Conservation (phyloP, 2,797 vertebrate species). For the Arremon aurantiirostris region DNA sequence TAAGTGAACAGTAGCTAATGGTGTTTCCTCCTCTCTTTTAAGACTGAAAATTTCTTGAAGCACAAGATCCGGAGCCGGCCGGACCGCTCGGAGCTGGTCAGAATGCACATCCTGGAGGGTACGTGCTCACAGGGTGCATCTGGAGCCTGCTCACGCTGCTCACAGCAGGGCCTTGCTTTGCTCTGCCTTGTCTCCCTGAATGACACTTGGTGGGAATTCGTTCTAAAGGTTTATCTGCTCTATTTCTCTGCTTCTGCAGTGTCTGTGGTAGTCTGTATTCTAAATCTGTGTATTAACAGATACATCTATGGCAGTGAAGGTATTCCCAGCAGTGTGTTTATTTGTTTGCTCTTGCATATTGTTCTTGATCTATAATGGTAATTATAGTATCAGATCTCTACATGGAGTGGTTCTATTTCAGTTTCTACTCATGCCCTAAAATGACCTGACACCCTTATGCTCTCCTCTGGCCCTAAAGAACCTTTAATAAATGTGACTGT, state of each 20-base stretch:
- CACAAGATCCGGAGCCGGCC: constrained; percentile 96
- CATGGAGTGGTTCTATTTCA: neutral
- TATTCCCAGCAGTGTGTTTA: neutral
- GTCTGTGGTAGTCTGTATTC: neutral
- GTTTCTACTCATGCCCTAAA: neutral
- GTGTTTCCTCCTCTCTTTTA: neutral
- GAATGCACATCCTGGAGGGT: constrained; percentile 98
- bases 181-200: neutral
- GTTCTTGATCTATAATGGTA: neutral
- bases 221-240: neutral
- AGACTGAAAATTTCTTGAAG: constrained; percentile 97
- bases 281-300: neutral
- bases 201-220: neutral
- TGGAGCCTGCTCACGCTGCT: neutral
- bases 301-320: neutral
- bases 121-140: neutral
- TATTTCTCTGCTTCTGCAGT: neutral
- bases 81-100: constrained; percentile 90
- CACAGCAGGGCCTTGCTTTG: neutral
- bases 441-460: neutral
- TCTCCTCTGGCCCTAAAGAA: neutral
- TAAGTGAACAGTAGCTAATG: neutral
- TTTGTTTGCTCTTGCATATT: neutral
- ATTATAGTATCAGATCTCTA: neutral
- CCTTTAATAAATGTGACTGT: neutral